Conservation (phyloP, 2,797 vertebrate species). For the Brachymystax lenok region DNA sequence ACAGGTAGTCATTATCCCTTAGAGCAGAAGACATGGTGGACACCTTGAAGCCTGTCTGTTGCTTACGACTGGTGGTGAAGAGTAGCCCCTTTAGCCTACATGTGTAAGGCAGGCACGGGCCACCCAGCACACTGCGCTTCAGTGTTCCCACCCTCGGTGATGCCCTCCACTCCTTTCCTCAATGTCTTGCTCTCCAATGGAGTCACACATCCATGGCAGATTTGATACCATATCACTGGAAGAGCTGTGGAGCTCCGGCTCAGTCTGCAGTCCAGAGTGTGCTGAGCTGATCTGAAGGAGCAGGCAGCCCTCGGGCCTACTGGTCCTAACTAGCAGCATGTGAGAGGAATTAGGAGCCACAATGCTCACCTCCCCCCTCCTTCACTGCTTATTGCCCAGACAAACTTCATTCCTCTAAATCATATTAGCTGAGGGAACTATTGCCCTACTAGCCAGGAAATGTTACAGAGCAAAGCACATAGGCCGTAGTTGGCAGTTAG, state of each 20-base stretch:
- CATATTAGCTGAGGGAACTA: conserved; percentile 26
- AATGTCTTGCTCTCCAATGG: conserved; percentile 4
- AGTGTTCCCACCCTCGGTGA: background rate
- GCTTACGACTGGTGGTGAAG: conserved; percentile 33
- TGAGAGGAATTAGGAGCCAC: conserved; percentile 70
- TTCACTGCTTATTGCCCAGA: conserved; percentile 13
- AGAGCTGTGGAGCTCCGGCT: conserved; percentile 3
- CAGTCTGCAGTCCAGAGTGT: background rate
- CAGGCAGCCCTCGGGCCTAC: conserved; percentile 38
- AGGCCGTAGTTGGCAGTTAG: conserved; percentile 76
- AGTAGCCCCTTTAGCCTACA: conserved; percentile 26
- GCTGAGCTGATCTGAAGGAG: conserved; percentile 24
- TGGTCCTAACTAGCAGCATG: conserved; percentile 69
- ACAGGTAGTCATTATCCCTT: conserved; percentile 71
- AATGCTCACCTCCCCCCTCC: conserved; percentile 25
- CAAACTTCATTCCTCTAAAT: conserved; percentile 16
- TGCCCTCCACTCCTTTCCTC: conserved; percentile 1
- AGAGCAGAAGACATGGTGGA: conserved; percentile 59
- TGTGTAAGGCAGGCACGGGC: conserved; percentile 18
- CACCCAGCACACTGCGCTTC: conserved; percentile 9
- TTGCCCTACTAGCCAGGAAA: conserved; percentile 20
- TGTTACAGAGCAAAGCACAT: conserved; percentile 65
- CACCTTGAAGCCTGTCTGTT: conserved; percentile 18
- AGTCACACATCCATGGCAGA: conserved; percentile 50
- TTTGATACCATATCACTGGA: conserved; percentile 48